Evolutionary conservation across 2,888 invertebrate genomes (phyloP).

Genomic region (Dynastes maya): DNA sequence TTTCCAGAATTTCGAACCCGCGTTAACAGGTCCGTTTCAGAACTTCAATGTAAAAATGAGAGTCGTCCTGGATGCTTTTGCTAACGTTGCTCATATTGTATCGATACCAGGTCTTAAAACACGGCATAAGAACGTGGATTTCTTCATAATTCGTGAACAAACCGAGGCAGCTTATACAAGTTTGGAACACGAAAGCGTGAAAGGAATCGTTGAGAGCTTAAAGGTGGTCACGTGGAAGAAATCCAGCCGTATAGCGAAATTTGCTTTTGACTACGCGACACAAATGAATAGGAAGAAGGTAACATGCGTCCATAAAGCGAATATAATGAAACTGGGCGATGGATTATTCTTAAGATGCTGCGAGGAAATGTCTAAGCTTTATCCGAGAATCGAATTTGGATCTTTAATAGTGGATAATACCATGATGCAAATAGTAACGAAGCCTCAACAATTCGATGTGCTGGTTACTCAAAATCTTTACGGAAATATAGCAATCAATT

Average conservation of each 20-base stretch:
- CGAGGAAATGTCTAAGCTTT: slow-evolving; percentile 84
- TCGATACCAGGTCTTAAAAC: slow-evolving; percentile 90
- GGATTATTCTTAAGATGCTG: slow-evolving; percentile 91
- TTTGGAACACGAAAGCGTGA: slow-evolving; percentile 89
- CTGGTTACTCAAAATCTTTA: slow-evolving; percentile 97
- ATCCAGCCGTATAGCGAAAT: slow-evolving; percentile 51
- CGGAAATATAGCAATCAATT: slow-evolving; percentile 95
- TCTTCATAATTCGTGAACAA: slow-evolving; percentile 95
- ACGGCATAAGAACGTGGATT: slow-evolving; percentile 89
- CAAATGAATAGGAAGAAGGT: slow-evolving; percentile 42
- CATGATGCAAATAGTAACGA: slow-evolving; percentile 96
- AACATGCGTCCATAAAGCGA: slow-evolving; percentile 51
- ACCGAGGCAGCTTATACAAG: slow-evolving; percentile 98
- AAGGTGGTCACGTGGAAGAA: slow-evolving; percentile 85
- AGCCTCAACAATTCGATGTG: slow-evolving; percentile 97
- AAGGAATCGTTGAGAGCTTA: slow-evolving; percentile 92
- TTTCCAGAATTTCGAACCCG: slow-evolving; percentile 81
- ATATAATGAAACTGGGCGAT: slow-evolving; percentile 86
- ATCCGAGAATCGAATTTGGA: slow-evolving; percentile 91
- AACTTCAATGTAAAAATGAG: slow-evolving; percentile 69
- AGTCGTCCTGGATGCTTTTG: slow-evolving; percentile 86
- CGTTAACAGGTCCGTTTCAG: slow-evolving; percentile 43
- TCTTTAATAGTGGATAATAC: slow-evolving; percentile 98
- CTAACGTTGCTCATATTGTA: slow-evolving; percentile 93
- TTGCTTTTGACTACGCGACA: slow-evolving; percentile 52